Percentiles rank a stretch among this genome's conserved stretches.
phyloP scores from a whole-genome alignment of 2,113 vertebrate genomes.

The Symphodus melops region DNA sequence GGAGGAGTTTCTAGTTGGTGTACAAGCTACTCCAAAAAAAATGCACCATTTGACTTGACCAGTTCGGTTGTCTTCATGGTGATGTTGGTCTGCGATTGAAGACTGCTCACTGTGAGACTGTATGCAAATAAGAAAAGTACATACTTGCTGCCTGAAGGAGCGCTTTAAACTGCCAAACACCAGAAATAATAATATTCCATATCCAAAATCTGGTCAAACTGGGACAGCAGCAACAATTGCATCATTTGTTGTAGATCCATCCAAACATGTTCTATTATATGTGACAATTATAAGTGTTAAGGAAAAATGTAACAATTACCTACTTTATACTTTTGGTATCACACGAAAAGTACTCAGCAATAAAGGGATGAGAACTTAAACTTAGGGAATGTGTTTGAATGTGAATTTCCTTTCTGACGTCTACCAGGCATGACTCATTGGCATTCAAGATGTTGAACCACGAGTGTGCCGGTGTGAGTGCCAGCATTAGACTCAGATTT shows the following conservation, averaged over 20 bases:
- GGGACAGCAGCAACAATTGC: neutral
- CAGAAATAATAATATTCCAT: too few relatives aligned
- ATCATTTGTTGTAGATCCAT: neutral
- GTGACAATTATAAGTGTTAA: neutral
- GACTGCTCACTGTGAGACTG: neutral
- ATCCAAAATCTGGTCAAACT: too few relatives aligned
- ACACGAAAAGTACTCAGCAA: neutral
- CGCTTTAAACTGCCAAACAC: too few relatives aligned
- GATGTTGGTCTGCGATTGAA: neutral
- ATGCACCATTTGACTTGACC: neutral
- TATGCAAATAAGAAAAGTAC: too few relatives aligned
- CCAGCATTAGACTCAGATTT: constrained; percentile 51
- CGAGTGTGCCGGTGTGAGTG: constrained; percentile 48
- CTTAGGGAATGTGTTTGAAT: neutral
- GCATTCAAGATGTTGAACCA: constrained; percentile 48
- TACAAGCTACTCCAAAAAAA: neutral
- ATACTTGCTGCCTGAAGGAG: too few relatives aligned
- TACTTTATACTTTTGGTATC: neutral
- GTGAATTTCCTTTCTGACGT: constrained; percentile 40
- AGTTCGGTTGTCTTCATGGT: neutral
- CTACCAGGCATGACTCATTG: constrained; percentile 40
- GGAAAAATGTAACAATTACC: neutral
- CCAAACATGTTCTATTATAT: too few relatives aligned
- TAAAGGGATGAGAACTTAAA: neutral
- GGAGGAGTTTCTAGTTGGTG: constrained; percentile 8